Evolutionary conservation across 2,113 vertebrate genomes (phyloP).

Genomic region (Tichodroma muraria): DNA sequence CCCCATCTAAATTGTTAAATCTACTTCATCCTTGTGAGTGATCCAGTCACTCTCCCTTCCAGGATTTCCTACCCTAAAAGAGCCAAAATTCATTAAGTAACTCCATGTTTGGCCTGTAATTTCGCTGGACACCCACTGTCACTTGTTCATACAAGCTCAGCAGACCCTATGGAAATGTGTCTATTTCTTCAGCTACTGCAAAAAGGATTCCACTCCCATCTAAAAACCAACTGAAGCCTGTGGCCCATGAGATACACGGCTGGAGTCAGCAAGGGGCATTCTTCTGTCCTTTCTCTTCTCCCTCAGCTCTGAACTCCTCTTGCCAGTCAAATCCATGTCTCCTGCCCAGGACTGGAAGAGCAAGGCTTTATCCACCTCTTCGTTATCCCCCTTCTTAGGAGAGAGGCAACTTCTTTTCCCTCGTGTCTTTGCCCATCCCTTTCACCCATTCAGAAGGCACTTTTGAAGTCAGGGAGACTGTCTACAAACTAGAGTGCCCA

Average conservation of each 20-base stretch:
- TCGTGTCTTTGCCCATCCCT: background rate
- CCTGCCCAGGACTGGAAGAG: background rate
- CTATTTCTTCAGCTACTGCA: background rate
- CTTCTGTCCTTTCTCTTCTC: background rate
- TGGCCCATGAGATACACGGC: background rate
- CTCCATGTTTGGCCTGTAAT: background rate
- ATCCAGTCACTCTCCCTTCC: background rate
- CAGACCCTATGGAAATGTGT: background rate
- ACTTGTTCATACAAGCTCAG: background rate
- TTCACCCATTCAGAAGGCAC: background rate
- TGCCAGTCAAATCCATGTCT: background rate
- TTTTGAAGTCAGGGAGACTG: background rate
- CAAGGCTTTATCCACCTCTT: background rate
- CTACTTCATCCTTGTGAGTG: background rate
- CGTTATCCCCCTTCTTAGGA: background rate
- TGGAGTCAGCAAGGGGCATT: background rate
- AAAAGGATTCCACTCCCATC: background rate
- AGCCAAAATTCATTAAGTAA: background rate
- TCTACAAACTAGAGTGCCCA: background rate
- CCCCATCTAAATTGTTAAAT: background rate
- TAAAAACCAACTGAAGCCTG: background rate
- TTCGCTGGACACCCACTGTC: background rate
- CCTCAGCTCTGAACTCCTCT: background rate
- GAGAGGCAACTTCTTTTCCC: background rate
- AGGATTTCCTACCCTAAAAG: background rate